These are phyloP conservation scores for Dryadula phaetusa DNA, from an alignment of 2,888 invertebrate species.

Conservation along the genomic window DNA sequence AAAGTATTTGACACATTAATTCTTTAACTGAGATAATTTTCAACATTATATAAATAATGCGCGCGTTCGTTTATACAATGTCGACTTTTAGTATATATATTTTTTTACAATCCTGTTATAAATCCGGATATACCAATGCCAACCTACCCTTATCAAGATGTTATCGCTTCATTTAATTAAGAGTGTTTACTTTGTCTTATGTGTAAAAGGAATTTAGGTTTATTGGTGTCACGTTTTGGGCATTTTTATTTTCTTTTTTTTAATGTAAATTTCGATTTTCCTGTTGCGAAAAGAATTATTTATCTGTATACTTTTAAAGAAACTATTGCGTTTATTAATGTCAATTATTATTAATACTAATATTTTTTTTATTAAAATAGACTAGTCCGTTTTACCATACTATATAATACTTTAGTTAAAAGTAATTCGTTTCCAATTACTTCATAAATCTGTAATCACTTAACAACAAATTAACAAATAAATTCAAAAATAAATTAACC, in stretches of 20 bases:
- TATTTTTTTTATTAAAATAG: no score
- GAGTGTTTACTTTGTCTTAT: conserved; percentile 20
- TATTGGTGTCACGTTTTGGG: conserved; percentile 12
- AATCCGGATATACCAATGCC: conserved; percentile 20
- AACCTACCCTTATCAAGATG: conserved; percentile 22
- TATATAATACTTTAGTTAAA: no score
- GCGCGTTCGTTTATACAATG: conserved; percentile 12
- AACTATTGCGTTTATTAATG: no score
- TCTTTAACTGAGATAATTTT: conserved; percentile 18
- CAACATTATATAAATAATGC: conserved; percentile 1
- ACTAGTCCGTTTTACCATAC: no score
- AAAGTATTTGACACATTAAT: neutral
- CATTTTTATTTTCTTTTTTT: neutral
- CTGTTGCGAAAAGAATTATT: neutral
- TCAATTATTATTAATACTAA: no score
- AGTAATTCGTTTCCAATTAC: no score
- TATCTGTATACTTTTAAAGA: no score
- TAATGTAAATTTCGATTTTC: conserved; percentile 6
- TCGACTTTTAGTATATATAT: conserved; percentile 9
- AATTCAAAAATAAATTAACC: no score
- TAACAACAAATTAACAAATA: no score
- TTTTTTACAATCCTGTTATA: conserved; percentile 23
- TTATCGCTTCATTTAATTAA: conserved; percentile 30
- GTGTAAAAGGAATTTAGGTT: conserved; percentile 18
- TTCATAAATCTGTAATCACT: no score